Evolutionary conservation across 2,113 vertebrate species (phyloP).

Genomic region (Hippocampus guttulatus): DNA sequence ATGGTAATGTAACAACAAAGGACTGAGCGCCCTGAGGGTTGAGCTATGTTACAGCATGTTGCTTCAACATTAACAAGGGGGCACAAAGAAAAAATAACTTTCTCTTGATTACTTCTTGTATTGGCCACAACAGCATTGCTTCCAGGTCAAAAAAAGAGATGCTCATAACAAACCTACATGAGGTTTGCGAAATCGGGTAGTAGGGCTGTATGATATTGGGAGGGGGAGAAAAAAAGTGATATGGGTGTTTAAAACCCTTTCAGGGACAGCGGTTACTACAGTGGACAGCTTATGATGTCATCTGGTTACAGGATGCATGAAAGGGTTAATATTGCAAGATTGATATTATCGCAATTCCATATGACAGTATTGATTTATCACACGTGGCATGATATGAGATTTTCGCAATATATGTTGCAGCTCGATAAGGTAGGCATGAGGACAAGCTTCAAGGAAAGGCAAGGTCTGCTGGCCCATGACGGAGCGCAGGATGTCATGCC

Average conservation of each 20-base stretch:
- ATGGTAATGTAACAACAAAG: conserved; percentile 67
- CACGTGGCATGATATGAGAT: too few species aligned
- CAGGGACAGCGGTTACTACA: too few species aligned
- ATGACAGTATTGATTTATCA: too few species aligned
- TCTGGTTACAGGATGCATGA: too few species aligned
- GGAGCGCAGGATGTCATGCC: neutral
- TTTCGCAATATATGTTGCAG: too few species aligned
- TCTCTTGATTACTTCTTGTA: conserved; percentile 12
- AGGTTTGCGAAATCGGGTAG: neutral
- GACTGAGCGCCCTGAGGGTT: conserved; percentile 49
- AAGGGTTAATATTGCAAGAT: too few species aligned
- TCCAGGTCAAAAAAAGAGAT: conserved; percentile 11
- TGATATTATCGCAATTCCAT: too few species aligned
- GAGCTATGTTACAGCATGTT: conserved; percentile 43
- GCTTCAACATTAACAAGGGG: conserved; percentile 29
- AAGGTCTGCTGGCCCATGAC: neutral
- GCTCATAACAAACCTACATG: neutral
- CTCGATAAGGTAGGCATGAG: conserved; percentile 3
- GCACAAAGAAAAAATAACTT: neutral
- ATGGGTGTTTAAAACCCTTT: too few species aligned
- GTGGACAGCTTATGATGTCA: too few species aligned
- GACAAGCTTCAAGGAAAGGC: conserved; percentile 1
- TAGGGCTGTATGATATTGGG: too few species aligned
- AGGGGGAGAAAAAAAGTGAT: too few species aligned
- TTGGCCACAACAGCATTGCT: conserved; percentile 24